Evolutionary conservation across 2,797 vertebrate genomes (phyloP), one percentile per base, ranked within the genome.

Genomic region (Alosa sapidissima): DNA sequence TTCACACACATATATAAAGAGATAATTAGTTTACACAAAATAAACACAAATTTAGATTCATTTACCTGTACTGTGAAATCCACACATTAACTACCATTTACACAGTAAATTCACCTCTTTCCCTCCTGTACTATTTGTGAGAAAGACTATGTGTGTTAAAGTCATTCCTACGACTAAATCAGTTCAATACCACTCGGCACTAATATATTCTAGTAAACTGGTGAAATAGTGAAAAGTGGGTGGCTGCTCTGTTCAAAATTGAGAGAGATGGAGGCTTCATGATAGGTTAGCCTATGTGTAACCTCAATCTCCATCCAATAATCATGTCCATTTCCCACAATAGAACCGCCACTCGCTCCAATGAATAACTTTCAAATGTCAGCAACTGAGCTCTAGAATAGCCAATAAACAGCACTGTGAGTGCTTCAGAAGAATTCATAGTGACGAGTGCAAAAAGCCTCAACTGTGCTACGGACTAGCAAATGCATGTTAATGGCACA

Each of bases 251-350:
- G 60, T 47, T 60, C 45, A 41, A 51, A 48, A 47, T 36, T 24
- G 9, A 72, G 28, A 54, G 52, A 83, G 82, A 83, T 55, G 58
- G 72, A 85, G 47, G n/a, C 75, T 14, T 52, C 82, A 85, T 3
- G 51, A 83, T 33, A 52, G 75, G 33, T 45, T 83, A 62, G 75
- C 82, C 82, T n/a, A 81, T 36, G 84, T 47, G 28, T 83, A 58
- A 81, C 86, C 86, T 81, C 84, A 24, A 84, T 83, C 78, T 51
- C 83, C 49, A 84, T 84, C 48, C 83, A 84, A 84, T 84, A 84
- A 75, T 65, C 49, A 52, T 55, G 47, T 75, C 48, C 72, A 78
- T 78, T 78, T 47, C 72, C 36, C 72, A 78, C 72, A 78, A 78
- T 78, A 45, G 36, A 21, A 45, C 36, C 5, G 58, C 72, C 28